Conservation (phyloP, 2,113 vertebrate species). For the Colistium nudipinnis region DNA sequence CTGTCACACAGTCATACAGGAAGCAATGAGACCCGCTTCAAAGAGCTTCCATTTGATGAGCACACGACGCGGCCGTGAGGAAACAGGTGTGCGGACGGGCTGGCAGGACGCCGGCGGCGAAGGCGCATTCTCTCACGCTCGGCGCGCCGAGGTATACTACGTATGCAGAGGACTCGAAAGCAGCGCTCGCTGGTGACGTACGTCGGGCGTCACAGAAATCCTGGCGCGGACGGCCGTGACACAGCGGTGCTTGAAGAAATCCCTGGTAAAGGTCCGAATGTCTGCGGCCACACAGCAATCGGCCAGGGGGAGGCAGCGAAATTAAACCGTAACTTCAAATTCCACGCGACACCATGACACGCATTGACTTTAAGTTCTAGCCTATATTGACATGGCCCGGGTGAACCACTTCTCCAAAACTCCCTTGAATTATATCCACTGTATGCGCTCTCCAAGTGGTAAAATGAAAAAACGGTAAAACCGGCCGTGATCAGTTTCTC, state of each 20-base stretch:
- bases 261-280: constrained; percentile 16
- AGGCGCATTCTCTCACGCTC: constrained; percentile 58
- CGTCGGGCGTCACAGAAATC: constrained; percentile 33
- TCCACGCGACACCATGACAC: constrained; percentile 2
- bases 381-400: constrained; percentile 6
- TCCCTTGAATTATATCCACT: not conserved
- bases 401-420: constrained; percentile 18
- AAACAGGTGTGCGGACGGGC: constrained; percentile 77
- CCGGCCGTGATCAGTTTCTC: constrained; percentile 60
- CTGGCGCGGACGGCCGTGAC: constrained; percentile 15
- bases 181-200: constrained; percentile 22
- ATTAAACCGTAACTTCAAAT: constrained; percentile 17
- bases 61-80: constrained; percentile 72
- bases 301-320: constrained; percentile 11
- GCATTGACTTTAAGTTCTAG: constrained; percentile 2
- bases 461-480: constrained; percentile 45
- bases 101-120: constrained; percentile 57
- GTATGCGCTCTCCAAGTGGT: constrained; percentile 17
- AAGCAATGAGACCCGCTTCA: constrained; percentile 83
- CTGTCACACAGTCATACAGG: constrained; percentile 81
- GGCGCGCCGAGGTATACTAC: constrained; percentile 37
- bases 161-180: constrained; percentile 25
- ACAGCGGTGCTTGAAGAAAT: constrained; percentile 35
- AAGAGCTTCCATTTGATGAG: constrained; percentile 72
- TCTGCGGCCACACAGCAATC: constrained; percentile 15